Base-by-base conservation (phyloP, 2,113 vertebrate species). In the Potamarius usumacintae region DNA sequence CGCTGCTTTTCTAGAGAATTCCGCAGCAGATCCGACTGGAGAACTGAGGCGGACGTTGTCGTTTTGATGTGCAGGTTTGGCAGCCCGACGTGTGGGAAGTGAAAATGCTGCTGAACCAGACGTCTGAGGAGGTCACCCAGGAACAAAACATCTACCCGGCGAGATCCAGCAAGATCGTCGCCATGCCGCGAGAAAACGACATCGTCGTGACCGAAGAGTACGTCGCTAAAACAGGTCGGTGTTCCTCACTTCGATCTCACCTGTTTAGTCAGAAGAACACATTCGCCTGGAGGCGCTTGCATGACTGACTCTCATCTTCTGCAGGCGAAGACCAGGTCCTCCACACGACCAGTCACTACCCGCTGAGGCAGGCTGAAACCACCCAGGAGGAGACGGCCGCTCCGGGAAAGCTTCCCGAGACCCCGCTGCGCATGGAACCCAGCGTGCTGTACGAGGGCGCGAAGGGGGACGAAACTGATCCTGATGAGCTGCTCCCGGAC, bases 321-420 rank as follows among this genome's bases (percentile, higher is more conserved):
- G 50, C 80, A 92, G 91, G 78, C 90, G 97, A 96, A 87, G 94
- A 94, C 84, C 95, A 94, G 89, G 92, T 97, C 2, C 90, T 96
- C 71, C 96, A 99, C 87, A 98, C 97, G 86, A 98, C 97, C 85
- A 97, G 97, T 91, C 97, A 97, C 90, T 97, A 97, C 87, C 96
- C 96, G 7, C 87, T 95, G 65, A 93, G 92, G 90, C 96, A 96
- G 81, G 95, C 93, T 4, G 97, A 97, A 88, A 99, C 98, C 74
- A 98, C 98, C 1, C 92, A 97, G 89, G 97, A 99, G 82, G 97
- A 98, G 92, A 94, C 95, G 0, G 95, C 96, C 0, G 93, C 97
- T 67, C 97, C 97, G 15, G 98, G 97, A 55, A 98, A 99, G 88
- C 95, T 99, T 88, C 97, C 98, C 0, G 97, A 99, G 92, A 98